phyloP scores from a whole-genome alignment of 2,888 invertebrate genomes.

The Julus scandinavius region DNA sequence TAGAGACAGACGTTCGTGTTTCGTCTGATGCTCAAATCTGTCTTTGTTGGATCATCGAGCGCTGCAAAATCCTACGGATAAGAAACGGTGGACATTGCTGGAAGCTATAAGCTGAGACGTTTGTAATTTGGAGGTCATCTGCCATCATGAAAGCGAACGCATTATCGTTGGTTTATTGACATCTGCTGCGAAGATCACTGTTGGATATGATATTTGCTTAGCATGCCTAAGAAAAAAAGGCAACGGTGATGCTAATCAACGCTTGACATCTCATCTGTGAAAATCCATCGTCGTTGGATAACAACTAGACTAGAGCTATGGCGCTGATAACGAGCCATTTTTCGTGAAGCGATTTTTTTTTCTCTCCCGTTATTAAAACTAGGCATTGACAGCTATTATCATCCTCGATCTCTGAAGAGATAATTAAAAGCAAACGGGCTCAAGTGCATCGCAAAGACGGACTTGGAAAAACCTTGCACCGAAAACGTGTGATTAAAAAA shows the following conservation, averaged over 20 bases:
- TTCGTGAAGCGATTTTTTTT: too few relatives aligned
- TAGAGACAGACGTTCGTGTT: not conserved
- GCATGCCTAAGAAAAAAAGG: conserved; percentile 37
- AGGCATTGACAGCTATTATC: not conserved
- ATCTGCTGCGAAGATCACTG: not conserved
- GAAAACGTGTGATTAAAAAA: too few relatives aligned
- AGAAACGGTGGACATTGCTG: not conserved
- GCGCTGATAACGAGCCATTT: not conserved
- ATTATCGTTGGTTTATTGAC: conserved; percentile 45
- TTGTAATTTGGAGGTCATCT: conserved; percentile 48
- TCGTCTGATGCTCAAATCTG: not conserved
- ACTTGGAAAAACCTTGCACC: not conserved
- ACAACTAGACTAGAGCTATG: not conserved
- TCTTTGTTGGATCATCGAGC: not conserved
- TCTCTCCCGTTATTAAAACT: too few relatives aligned
- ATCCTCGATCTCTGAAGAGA: not conserved
- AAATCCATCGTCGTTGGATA: not conserved
- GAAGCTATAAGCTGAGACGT: not conserved
- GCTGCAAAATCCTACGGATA: not conserved
- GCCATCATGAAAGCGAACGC: conserved; percentile 47
- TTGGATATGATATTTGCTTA: conserved; percentile 23
- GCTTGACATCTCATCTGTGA: not conserved
- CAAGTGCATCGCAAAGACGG: not conserved
- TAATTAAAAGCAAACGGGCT: not conserved
- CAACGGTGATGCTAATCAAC: not conserved